Evolutionary conservation across 1,140 invertebrate species (phyloP), one percentile per base, ranked within the genome.

Genomic region (Drosophila micromelanica): DNA sequence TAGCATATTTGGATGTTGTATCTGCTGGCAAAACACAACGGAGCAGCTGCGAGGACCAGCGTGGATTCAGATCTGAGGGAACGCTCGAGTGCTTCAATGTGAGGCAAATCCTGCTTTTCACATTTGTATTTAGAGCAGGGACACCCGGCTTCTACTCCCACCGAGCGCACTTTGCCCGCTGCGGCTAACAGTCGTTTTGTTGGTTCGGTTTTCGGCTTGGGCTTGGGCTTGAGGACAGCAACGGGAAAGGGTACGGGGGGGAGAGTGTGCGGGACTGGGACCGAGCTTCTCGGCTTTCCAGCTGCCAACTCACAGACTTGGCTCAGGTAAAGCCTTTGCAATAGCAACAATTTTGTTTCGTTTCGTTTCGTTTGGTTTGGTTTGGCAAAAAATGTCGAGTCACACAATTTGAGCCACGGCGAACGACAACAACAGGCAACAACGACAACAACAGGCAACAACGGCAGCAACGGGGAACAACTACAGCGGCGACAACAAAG

Each of bases 51-150:
- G 46, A 62, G 38, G 46, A 45, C 35, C 15, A 23, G 42, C 42
- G 23, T 30, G 38, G 37, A 52, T 35, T 35, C 32, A 35, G 32
- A 35, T 46, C 43, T 27, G 52, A 48, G 57, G 37, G 51, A 54
- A 52, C 49, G 55, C 52, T 70, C 55, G 45, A 65, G 43, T 73
- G 63, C 51, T 57, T 62, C 70, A 69, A 61, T 64, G 70, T 68
- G 43, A 42, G 62, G 72, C 42, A 82, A 80, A 82, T 72, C 65
- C 71, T 45, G 76, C 70, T 55, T 61, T 75, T 45, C 64, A 72
- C 76, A 75, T 84, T 84, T 67, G 72, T 76, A 82, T 82, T 79
- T 76, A 49, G 81, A 82, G 80, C 56, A 75, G 15, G 38, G 43
- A 51, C 70, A 60, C 20, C 27, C 27, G 9, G 27, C 30, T 38